These are phyloP conservation scores for Tetraneura akinire DNA, from an alignment of 1,140 invertebrate species.

Conservation along the genomic window DNA sequence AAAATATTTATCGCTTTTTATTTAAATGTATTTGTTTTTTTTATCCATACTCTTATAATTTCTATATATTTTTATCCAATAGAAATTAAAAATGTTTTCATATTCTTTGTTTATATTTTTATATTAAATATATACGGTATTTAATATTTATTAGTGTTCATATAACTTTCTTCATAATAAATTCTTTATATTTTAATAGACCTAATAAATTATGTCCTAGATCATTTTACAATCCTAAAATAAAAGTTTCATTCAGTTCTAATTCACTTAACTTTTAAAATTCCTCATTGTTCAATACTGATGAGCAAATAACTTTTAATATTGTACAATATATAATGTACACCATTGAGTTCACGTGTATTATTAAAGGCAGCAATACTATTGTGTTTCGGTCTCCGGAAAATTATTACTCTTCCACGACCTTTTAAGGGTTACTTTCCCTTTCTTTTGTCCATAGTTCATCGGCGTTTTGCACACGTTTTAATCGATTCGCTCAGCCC, in stretches of 20 bases:
- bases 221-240: neutral
- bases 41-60: no score
- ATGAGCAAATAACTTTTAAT: constrained; percentile 34
- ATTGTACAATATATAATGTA: neutral
- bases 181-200: no score
- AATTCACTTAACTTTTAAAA: constrained; percentile 31
- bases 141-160: no score
- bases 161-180: no score
- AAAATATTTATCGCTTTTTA: no score
- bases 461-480: constrained; percentile 20
- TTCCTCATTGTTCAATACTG: neutral
- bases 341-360: neutral
- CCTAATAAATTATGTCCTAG: neutral
- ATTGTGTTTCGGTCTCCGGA: constrained; percentile 4
- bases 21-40: neutral
- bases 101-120: no score
- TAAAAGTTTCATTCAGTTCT: neutral
- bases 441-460: constrained; percentile 30
- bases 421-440: constrained; percentile 19
- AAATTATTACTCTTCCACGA: constrained; percentile 25
- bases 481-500: constrained; percentile 5
- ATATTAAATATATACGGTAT: no score
- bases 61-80: no score
- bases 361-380: constrained; percentile 9
- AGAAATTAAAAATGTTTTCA: no score